Conservation (phyloP, 2,888 invertebrate genomes). For the Caenorhabditis virilis region DNA sequence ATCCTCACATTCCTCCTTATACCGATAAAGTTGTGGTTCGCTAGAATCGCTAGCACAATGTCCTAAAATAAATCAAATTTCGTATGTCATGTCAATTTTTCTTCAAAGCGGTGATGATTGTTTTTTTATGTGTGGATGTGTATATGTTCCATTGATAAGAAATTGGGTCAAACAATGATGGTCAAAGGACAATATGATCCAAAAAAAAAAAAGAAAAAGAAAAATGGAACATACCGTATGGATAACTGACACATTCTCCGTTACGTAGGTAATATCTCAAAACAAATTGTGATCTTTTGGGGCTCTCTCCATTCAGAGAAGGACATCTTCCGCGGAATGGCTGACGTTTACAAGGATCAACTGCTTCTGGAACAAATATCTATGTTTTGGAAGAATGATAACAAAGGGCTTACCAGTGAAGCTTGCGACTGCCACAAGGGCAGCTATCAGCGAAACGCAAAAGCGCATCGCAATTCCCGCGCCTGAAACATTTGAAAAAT, state of each 20-base stretch:
- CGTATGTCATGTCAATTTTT: neutral
- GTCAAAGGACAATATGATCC: neutral
- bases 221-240: constrained; percentile 58
- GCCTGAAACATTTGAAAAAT: constrained; percentile 11
- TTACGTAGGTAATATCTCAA: constrained; percentile 66
- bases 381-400: neutral
- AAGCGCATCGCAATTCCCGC: constrained; percentile 28
- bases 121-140: neutral
- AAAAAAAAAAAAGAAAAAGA: constrained; percentile 1
- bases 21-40: constrained; percentile 67
- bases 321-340: constrained; percentile 65
- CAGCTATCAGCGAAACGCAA: constrained; percentile 38
- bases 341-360: constrained; percentile 67
- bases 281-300: constrained; percentile 67
- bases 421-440: constrained; percentile 27
- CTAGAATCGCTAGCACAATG: constrained; percentile 66
- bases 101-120: neutral
- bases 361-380: constrained; percentile 43
- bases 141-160: neutral
- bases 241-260: constrained; percentile 68
- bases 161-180: neutral
- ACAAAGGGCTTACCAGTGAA: neutral
- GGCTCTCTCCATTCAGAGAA: constrained; percentile 51
- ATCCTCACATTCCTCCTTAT: constrained; percentile 69
- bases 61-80: constrained; percentile 48